Percentiles rank a stretch among this genome's conserved stretches.
Evolutionary conservation across 2,113 vertebrate genomes (phyloP).

Genomic region (Rostratula benghalensis): DNA sequence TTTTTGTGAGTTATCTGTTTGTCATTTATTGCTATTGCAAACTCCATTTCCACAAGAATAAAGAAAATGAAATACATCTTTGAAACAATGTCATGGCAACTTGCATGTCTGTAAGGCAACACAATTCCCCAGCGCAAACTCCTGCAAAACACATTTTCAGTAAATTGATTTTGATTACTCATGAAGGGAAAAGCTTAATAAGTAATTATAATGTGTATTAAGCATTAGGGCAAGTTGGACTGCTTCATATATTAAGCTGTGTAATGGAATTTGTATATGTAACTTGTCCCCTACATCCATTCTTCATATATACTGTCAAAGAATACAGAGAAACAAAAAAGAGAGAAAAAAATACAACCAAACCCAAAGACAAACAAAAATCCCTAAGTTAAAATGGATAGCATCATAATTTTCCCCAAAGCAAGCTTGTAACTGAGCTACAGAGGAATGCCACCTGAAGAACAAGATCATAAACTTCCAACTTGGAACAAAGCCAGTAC

Average conservation of each 20-base stretch:
- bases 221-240: slow-evolving; percentile 38
- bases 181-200: slow-evolving; percentile 29
- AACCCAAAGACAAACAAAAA: too few relatives aligned
- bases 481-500: not conserved
- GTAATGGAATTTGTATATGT: not conserved
- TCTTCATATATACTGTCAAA: not conserved
- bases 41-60: not conserved
- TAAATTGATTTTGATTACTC: slow-evolving; percentile 65
- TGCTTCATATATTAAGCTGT: slow-evolving; percentile 54
- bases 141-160: slow-evolving; percentile 31
- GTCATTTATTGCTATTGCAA: not conserved
- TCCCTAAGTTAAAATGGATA: not conserved
- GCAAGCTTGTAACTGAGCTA: not conserved
- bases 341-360: not conserved
- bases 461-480: not conserved
- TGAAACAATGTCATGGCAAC: slow-evolving; percentile 25
- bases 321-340: not conserved
- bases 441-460: not conserved
- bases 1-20: not conserved
- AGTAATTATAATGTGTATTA: slow-evolving; percentile 54
- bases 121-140: not conserved
- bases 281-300: not conserved
- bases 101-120: slow-evolving; percentile 36
- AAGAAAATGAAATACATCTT: slow-evolving; percentile 8
- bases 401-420: not conserved